Evolutionary conservation across 2,888 invertebrate genomes (phyloP), one percentile per base, ranked within the genome.

Genomic region (Alitta virens): DNA sequence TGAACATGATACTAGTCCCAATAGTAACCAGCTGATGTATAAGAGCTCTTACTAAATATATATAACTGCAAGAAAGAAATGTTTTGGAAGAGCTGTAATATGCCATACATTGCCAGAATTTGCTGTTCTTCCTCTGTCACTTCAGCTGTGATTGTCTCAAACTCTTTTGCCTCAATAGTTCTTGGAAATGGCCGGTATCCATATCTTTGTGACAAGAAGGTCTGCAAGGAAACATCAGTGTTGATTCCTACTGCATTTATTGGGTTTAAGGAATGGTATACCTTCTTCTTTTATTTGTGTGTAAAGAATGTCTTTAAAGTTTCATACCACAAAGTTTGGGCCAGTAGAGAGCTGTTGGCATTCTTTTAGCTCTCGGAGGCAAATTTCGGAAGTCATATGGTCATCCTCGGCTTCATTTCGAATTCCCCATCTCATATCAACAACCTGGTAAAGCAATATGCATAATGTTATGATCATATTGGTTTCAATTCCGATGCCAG

Each of bases 361-460:
- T 5, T 70, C 64, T 56, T 75, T 70, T 0, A 79, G 61, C 57
- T 79, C 78, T 54, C 70, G 70, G 33, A 78, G 66, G 65, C 78
- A 79, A 23, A 78, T 70, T 56, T 77, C 78, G 5, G 75, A 73
- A 16, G 72, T 73, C 65, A 72, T 73, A 60, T 79, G 78, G 60
- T 78, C 76, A 55, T 79, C 75, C 1, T 72, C 70, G 3, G 78
- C 74, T 54, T 78, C 77, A 50, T 76, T 76, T 18, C 77, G 63
- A 9, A 79, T 71, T 1, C 78, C 78, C 78, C 78, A 78, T 1
- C 78, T 62, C 78, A 78, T 78, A 64, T 78, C 69, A 16, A 69
- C 69, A 18, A 70, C 62, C 67, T 68, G 46, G 5, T 46, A 12
- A 40, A 9, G 16, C 40, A 40, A 9, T 40, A 9, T n/a, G n/a